Evolutionary conservation across 2,888 invertebrate genomes (phyloP), one percentile per base, ranked within the genome.

Genomic region (Vesta saturnalis): DNA sequence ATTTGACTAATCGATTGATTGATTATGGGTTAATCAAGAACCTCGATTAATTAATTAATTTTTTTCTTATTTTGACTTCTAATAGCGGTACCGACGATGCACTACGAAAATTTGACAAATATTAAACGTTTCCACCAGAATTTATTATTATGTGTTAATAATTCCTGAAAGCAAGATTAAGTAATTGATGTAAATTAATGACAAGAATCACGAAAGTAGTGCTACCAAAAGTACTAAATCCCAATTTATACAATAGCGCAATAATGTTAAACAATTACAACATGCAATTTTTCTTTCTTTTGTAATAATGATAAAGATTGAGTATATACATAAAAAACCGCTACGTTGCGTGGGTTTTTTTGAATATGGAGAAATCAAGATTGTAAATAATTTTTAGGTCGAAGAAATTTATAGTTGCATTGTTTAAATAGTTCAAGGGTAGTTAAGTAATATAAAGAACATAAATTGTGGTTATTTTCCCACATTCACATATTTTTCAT

Each of bases 351-450:
- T 67, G 60, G 67, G 67, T 59, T 67, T 58, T 57, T 16, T 55
- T 62, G 19, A 39, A 67, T 63, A 63, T 63, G 63, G 63, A 63
- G 18, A 62, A 63, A 62, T 54, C 67, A 43, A 46, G 59, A 55
- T 55, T 59, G 43, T 67, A 67, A 35, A 30, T 61, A 46, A 52
- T 39, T 67, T 67, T 60, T 67, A 56, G 59, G 59, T 56, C 47
- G 35, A 59, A 60, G 19, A 63, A 66, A 67, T 63, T 63, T 63
- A 63, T 63, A 22, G 49, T 55, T 22, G 23, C 23, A 60, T 59
- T 58, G 59, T 54, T 10, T 19, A 47, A 52, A 30, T 22, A 22
- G 58, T 64, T 59, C 52, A 64, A 58, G 59, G 59, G 12, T 43
- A 46, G 19, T 54, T 54, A 39, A 35, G 12, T 16, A 46, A 16